A percentile compares a stretch with the other conserved stretches of the same genome.
These are phyloP conservation scores for Xanthorhoe designata DNA, from an alignment of 2,888 invertebrate species.

Conservation along the genomic window DNA sequence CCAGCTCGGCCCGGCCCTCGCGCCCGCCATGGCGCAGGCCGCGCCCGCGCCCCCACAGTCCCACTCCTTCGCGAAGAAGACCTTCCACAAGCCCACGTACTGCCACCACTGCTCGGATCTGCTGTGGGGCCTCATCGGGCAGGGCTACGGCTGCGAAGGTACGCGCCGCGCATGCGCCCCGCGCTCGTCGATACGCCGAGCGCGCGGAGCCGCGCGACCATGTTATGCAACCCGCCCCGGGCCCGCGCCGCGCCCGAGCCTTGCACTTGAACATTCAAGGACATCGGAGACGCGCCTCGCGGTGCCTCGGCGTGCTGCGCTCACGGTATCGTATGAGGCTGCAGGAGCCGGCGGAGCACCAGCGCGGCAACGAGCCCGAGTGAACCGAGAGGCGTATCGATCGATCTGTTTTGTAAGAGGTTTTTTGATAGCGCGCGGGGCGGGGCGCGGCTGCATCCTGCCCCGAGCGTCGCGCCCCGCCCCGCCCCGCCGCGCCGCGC, in stretches of 20 bases:
- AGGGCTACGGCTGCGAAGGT: slow-evolving; percentile 99
- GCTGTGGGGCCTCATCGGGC: slow-evolving; percentile 99
- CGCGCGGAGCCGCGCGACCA: slow-evolving; percentile 71
- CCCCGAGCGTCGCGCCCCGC: slow-evolving; percentile 42
- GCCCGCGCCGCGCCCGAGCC: slow-evolving; percentile 48
- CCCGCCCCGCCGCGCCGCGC: slow-evolving; percentile 44
- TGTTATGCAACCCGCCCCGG: slow-evolving; percentile 70
- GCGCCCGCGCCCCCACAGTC: slow-evolving; percentile 87
- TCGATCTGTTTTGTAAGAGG: slow-evolving; percentile 80
- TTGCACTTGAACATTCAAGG: slow-evolving; percentile 63
- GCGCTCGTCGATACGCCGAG: slow-evolving; percentile 76
- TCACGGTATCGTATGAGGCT: slow-evolving; percentile 6
- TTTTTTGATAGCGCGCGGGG: slow-evolving; percentile 63
- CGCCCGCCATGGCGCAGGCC: slow-evolving; percentile 85
- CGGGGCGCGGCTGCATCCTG: slow-evolving; percentile 58
- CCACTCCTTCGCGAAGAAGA: slow-evolving; percentile 99
- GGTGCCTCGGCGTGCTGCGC: slow-evolving; percentile 7
- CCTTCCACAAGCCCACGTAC: slow-evolving; percentile 99
- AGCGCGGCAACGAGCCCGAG: slow-evolving; percentile 50
- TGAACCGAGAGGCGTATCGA: slow-evolving; percentile 69
- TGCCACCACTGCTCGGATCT: slow-evolving; percentile 99
- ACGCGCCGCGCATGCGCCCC: slow-evolving; percentile 83
- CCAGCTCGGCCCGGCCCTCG: slow-evolving; percentile 82
- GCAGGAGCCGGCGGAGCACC: not conserved
- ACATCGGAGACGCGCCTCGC: slow-evolving; percentile 32